Conservation (phyloP, 1,140 invertebrate genomes). For the Teleopsis dalmanni region DNA sequence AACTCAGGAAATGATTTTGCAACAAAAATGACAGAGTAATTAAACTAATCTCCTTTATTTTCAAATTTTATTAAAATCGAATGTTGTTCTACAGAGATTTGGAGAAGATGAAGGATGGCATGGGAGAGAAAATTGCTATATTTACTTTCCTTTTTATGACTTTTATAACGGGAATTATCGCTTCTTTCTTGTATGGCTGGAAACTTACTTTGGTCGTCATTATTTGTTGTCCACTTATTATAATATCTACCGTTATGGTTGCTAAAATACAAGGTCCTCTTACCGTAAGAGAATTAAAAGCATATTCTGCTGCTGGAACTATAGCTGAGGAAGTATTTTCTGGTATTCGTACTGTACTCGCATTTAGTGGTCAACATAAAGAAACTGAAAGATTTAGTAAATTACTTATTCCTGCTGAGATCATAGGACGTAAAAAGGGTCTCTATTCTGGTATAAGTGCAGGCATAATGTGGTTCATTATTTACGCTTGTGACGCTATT, state of each 20-base stretch:
- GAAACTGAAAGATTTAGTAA: constrained; percentile 61
- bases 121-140: constrained; percentile 84
- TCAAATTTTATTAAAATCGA: no score
- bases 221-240: constrained; percentile 69
- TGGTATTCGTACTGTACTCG: constrained; percentile 74
- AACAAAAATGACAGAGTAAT: constrained; percentile 80
- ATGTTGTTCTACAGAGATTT: constrained; percentile 67
- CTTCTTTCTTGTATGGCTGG: constrained; percentile 82
- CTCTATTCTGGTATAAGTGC: constrained; percentile 64
- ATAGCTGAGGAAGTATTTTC: constrained; percentile 80
- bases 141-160: constrained; percentile 69
- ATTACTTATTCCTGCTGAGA: constrained; percentile 56
- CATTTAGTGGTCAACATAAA: constrained; percentile 75
- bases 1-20: constrained; percentile 82
- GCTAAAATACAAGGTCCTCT: constrained; percentile 62
- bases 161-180: constrained; percentile 67
- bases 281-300: constrained; percentile 65
- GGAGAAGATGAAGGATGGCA: constrained; percentile 81
- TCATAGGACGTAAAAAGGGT: constrained; percentile 61
- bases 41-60: neutral
- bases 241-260: constrained; percentile 57
- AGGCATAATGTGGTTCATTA: constrained; percentile 73
- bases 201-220: constrained; percentile 82
- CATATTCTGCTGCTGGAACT: constrained; percentile 72
- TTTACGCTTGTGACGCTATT: constrained; percentile 69